These are phyloP conservation scores for Okapia johnstoni DNA, from an alignment of 2,113 vertebrate genomes.

Conservation along the genomic window DNA sequence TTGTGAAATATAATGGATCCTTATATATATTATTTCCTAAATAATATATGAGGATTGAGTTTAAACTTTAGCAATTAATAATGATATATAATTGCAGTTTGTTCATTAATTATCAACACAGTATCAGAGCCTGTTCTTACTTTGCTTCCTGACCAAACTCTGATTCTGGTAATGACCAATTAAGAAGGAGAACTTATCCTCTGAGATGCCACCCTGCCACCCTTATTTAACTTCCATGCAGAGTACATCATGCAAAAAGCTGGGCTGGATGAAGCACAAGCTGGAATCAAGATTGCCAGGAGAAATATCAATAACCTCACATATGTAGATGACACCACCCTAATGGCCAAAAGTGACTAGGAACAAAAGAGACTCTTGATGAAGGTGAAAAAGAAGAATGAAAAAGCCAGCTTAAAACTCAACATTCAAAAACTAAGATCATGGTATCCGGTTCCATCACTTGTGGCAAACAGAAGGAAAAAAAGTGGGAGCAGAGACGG, in stretches of 20 bases:
- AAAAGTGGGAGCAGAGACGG: background rate
- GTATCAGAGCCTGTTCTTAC: background rate
- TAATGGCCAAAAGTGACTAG: accelerated
- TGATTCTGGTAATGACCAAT: background rate
- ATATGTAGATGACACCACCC: background rate
- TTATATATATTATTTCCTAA: background rate
- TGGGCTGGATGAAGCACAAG: background rate
- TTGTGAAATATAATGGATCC: background rate
- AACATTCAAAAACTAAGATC: background rate
- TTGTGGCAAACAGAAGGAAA: background rate
- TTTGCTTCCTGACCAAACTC: background rate
- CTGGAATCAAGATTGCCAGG: background rate
- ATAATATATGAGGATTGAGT: background rate
- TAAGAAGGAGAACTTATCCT: background rate
- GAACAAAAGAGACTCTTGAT: background rate
- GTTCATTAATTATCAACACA: background rate
- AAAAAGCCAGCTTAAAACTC: background rate
- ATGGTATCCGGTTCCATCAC: background rate
- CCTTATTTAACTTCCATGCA: background rate
- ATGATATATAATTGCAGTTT: background rate
- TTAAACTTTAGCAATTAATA: background rate
- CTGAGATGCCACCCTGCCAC: background rate
- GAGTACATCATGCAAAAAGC: background rate
- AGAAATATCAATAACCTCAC: background rate
- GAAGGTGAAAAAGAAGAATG: background rate